Base-by-base conservation (phyloP, 1,140 invertebrate genomes). In the Popillia japonica region DNA sequence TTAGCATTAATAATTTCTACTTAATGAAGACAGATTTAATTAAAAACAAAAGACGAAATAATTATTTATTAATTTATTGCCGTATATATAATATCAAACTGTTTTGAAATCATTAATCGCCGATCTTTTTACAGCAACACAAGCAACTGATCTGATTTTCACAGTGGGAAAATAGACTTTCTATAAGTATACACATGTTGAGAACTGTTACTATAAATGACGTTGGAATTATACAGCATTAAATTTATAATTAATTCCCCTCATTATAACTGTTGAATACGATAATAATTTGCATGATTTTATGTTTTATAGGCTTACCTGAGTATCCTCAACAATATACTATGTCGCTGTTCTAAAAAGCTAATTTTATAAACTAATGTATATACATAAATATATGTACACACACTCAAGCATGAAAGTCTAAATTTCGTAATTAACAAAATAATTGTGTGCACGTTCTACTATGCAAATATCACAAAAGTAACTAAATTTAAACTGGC, bases 181-280 rank as follows among this genome's bases (percentile, higher is more conserved):
- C 61, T 68, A 68, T 68, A 55, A 17, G 61, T 68, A 34, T 68
- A 11, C 61, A 34, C 27, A 34, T 34, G 61, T 68, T 68, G 61
- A 68, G 61, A 68, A 68, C 61, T 68, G 61, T 68, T 27, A 23
- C 27, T 34, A 68, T 34, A 11, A 22, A 14, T 68, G 61, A 68
- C 23, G 61, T 34, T 68, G 61, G 22, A 68, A 22, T 27, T 27
- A 68, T 10, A 68, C 20, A 17, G 61, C 61, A 27, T 68, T 17
- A 68, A 68, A 17, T 68, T 22, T 20, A 22, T 17, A 64, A 68
- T 68, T 68, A 68, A 68, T 22, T 68, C 61, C 27, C 7, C 22
- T 68, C 61, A 68, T 68, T 27, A 68, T 68, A 68, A 68, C 61
- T 68, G 61, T 68, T 68, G 17, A 68, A 68, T 68, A 68, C 61